Conservation (phyloP, 1,140 invertebrate species). For the Gryon sp. region DNA sequence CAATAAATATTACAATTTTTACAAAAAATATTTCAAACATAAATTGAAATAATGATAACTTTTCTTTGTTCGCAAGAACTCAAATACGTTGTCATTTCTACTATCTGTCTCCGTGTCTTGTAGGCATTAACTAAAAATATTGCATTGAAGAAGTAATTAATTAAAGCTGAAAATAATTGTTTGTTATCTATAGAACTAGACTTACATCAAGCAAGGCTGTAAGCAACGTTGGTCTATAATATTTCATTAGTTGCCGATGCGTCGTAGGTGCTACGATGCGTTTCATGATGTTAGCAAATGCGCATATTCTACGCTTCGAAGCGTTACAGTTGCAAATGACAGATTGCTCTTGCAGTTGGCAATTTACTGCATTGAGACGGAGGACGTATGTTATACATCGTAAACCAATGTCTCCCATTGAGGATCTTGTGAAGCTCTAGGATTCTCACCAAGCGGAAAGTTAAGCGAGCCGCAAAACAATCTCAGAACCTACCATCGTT, state of each 20-base stretch:
- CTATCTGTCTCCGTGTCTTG: too few relatives aligned
- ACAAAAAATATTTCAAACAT: too few relatives aligned
- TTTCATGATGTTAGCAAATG: slow-evolving; percentile 65
- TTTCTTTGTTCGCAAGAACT: too few relatives aligned
- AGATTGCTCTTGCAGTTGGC: slow-evolving; percentile 65
- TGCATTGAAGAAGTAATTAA: too few relatives aligned
- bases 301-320: slow-evolving; percentile 62
- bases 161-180: too few relatives aligned
- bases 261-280: slow-evolving; percentile 47
- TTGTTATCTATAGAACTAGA: too few relatives aligned
- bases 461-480: slow-evolving; percentile 64
- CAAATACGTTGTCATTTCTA: too few relatives aligned
- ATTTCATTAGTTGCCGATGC: slow-evolving; percentile 60
- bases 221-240: slow-evolving; percentile 12
- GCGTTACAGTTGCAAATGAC: slow-evolving; percentile 64
- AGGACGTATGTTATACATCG: slow-evolving; percentile 60
- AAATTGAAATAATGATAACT: too few relatives aligned
- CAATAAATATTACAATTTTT: too few relatives aligned
- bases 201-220: slow-evolving; percentile 6
- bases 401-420: slow-evolving; percentile 62
- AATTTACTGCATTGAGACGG: slow-evolving; percentile 64
- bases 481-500: slow-evolving; percentile 30
- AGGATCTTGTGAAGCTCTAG: slow-evolving; percentile 57
- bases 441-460: slow-evolving; percentile 62
- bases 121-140: too few relatives aligned